Percentiles rank a stretch among this genome's conserved stretches.
Evolutionary conservation across 2,888 invertebrate species (phyloP).

Genomic region (Chesias legatella): DNA sequence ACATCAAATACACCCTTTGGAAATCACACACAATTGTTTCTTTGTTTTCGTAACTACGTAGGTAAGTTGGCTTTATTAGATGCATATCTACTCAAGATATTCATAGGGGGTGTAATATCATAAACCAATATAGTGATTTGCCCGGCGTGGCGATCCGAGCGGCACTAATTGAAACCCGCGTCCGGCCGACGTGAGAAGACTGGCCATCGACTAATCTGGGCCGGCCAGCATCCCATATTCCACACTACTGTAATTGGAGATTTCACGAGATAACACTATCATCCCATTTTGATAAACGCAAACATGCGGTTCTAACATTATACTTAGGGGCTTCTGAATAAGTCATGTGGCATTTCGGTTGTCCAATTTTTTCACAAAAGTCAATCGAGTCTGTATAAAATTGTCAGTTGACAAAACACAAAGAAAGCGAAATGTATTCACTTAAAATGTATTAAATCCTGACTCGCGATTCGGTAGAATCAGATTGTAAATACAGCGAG

Average conservation of each 20-base stretch:
- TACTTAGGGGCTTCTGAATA: constrained; percentile 4
- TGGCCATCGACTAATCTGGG: constrained; percentile 63
- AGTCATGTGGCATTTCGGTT: background rate
- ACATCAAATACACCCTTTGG: constrained; percentile 22
- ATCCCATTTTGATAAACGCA: constrained; percentile 58
- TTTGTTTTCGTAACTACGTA: constrained; percentile 10
- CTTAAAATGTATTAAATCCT: constrained; percentile 9
- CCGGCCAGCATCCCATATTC: constrained; percentile 32
- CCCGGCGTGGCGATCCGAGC: constrained; percentile 40
- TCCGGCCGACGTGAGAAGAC: constrained; percentile 72
- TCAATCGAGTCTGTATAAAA: too few species aligned
- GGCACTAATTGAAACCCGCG: constrained; percentile 67
- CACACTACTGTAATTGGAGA: constrained; percentile 59
- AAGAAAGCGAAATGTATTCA: too few species aligned
- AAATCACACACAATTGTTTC: constrained; percentile 10
- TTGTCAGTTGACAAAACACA: background rate
- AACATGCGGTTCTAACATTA: constrained; percentile 31
- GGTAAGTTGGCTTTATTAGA: constrained; percentile 3
- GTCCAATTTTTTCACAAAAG: too few species aligned
- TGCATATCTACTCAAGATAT: constrained; percentile 38
- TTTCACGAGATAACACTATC: constrained; percentile 76
- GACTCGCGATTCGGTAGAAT: constrained; percentile 28
- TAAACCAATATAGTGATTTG: constrained; percentile 64
- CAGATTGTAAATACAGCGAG: constrained; percentile 47
- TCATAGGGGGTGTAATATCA: constrained; percentile 43